Evolutionary conservation across 2,113 vertebrate species (phyloP).

Genomic region (Lipotes vexillifer): DNA sequence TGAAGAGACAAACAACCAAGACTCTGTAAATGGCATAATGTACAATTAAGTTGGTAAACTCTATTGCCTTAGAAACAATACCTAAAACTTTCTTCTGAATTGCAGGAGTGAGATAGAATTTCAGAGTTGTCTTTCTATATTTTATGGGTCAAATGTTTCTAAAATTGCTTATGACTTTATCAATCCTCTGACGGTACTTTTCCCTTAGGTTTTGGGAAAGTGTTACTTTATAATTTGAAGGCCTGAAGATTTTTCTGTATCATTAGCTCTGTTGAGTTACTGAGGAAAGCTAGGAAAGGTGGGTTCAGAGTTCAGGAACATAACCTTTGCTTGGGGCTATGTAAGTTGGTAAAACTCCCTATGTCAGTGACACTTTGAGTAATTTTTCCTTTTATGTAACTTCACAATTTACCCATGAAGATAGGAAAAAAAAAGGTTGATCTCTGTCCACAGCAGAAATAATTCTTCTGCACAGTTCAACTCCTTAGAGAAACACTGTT

Average conservation of each 20-base stretch:
- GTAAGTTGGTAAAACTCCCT: constrained; percentile 40
- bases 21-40: background rate
- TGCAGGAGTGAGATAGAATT: background rate
- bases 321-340: constrained; percentile 29
- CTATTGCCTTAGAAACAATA: background rate
- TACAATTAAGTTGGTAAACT: background rate
- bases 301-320: constrained; percentile 41
- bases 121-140: background rate
- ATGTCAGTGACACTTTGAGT: background rate
- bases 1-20: background rate
- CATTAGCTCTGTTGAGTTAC: background rate
- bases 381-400: constrained; percentile 49
- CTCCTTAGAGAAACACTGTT: constrained; percentile 53
- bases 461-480: constrained; percentile 50
- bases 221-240: constrained; percentile 39
- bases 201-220: constrained; percentile 23
- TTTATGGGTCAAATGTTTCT: constrained; percentile 22
- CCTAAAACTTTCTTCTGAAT: background rate
- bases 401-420: constrained; percentile 38
- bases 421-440: background rate
- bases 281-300: constrained; percentile 23
- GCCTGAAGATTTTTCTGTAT: background rate
- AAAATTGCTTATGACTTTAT: constrained; percentile 41
- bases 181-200: constrained; percentile 10
- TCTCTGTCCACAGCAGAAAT: constrained; percentile 51